phyloP scores from a whole-genome alignment of 2,888 invertebrate genomes.

The Hemaris fuciformis region DNA sequence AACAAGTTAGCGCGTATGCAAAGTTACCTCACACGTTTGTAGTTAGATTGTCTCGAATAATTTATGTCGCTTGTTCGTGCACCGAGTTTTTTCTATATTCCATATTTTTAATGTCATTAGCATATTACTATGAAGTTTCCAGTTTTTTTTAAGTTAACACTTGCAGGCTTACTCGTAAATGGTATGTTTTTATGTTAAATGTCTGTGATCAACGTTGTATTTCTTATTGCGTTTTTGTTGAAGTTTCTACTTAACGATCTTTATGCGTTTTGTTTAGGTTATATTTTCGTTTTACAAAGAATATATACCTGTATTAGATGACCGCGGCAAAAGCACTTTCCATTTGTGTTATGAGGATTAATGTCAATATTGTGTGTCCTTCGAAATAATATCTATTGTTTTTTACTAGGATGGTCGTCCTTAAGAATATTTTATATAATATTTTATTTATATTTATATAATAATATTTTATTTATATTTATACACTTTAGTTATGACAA shows the following conservation, averaged over 20 bases:
- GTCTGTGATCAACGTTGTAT: too few species aligned
- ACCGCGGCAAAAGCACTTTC: neutral
- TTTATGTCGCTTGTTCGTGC: neutral
- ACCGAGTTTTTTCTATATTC: slow-evolving; percentile 4
- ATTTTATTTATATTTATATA: neutral
- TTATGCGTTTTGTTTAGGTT: neutral
- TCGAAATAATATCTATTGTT: too few species aligned
- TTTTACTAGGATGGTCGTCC: too few species aligned
- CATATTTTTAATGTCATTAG: slow-evolving; percentile 7
- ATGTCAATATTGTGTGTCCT: too few species aligned
- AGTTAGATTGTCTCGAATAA: slow-evolving; percentile 4
- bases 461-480: too few species aligned
- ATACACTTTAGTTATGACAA: neutral
- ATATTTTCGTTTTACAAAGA: too few species aligned
- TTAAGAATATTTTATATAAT: too few species aligned
- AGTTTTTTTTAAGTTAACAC: neutral
- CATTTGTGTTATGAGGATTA: too few species aligned
- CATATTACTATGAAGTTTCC: neutral
- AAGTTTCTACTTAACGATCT: neutral
- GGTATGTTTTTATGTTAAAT: neutral
- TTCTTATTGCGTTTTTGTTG: neutral
- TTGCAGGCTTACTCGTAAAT: neutral
- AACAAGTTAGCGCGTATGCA: neutral
- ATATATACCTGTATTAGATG: neutral
- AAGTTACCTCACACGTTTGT: slow-evolving; percentile 7